A percentile compares a stretch with the other conserved stretches of the same genome.
phyloP scores from a whole-genome alignment of 2,113 vertebrate species.

The Rhinopithecus roxellana region DNA sequence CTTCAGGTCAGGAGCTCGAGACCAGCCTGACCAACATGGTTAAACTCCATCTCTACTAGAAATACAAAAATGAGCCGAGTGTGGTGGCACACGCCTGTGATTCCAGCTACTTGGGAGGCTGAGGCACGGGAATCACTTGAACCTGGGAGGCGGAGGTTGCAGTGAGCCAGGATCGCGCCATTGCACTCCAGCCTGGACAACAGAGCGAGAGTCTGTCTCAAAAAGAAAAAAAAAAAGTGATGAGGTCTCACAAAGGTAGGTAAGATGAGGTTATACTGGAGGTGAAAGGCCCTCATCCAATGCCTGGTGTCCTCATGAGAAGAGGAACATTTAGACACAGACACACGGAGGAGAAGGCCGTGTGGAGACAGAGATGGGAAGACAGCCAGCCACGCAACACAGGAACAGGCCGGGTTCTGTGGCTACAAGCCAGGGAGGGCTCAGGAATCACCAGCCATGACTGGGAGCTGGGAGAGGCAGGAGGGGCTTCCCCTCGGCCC shows the following conservation, averaged over 20 bases:
- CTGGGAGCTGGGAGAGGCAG: background rate
- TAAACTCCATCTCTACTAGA: background rate
- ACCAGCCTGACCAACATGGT: background rate
- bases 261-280: background rate
- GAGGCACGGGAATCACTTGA: background rate
- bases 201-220: background rate
- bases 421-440: background rate
- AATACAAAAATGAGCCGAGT: background rate
- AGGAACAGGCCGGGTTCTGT: background rate
- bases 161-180: background rate
- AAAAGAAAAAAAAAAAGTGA: too few relatives aligned
- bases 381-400: too few relatives aligned
- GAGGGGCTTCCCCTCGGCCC: background rate
- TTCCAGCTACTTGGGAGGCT: background rate
- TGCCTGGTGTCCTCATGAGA: background rate
- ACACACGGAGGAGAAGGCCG: too few relatives aligned
- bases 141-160: background rate
- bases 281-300: background rate
- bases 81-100: background rate
- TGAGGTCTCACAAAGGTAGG: rapidly evolving
- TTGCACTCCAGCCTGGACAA: background rate
- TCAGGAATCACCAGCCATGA: too few relatives aligned
- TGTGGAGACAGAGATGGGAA: rapidly evolving
- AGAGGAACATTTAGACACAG: background rate
- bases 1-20: background rate